A percentile compares a stretch with the other conserved stretches of the same genome.
phyloP scores from a whole-genome alignment of 1,140 invertebrate species.

The Varroa destructor region DNA sequence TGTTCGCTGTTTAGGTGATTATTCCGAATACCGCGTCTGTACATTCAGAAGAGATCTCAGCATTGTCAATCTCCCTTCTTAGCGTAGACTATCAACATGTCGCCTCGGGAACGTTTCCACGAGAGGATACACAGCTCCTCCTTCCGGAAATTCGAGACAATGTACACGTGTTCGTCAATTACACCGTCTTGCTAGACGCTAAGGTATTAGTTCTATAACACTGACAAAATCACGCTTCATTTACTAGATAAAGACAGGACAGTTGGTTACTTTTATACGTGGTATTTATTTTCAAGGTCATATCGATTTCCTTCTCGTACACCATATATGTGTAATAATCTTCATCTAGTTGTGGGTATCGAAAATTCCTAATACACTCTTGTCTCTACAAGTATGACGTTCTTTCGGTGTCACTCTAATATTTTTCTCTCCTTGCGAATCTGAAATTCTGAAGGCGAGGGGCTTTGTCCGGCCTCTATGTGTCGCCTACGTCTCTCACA shows the following conservation, averaged over 20 bases:
- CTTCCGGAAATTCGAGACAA: constrained; percentile 18
- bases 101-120: constrained; percentile 14
- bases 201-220: not conserved
- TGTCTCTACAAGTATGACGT: no score
- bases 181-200: constrained; percentile 13
- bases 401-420: not conserved
- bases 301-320: no score
- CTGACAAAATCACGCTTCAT: no score
- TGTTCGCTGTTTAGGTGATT: not conserved
- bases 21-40: constrained; percentile 15
- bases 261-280: no score
- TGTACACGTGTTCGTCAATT: constrained; percentile 18
- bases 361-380: no score
- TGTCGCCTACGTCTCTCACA: constrained; percentile 13
- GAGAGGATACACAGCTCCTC: constrained; percentile 4
- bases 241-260: no score
- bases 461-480: constrained; percentile 23
- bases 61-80: constrained; percentile 1
- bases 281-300: no score
- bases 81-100: constrained; percentile 21
- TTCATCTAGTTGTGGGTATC: no score
- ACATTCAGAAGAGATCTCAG: constrained; percentile 20
- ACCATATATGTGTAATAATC: no score
- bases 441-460: not conserved
- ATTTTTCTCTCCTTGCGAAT: constrained; percentile 1